Conservation (phyloP, 2,113 vertebrate genomes). For the Chaetorhynchus papuensis region DNA sequence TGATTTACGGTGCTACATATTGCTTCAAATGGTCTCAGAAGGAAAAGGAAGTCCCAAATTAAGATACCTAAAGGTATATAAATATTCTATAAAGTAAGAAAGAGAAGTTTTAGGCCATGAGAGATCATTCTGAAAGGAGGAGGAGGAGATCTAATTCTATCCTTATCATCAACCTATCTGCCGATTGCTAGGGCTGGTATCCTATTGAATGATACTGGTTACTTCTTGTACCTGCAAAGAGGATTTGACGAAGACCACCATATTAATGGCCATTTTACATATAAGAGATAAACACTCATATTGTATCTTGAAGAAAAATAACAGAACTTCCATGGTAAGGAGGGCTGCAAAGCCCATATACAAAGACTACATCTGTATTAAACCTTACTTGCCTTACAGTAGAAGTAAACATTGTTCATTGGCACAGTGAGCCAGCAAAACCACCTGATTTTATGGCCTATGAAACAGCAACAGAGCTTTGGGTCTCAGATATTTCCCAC, state of each 20-base stretch:
- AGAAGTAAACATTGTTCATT: not conserved
- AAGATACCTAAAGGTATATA: not conserved
- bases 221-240: not conserved
- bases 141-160: not conserved
- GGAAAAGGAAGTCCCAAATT: not conserved
- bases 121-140: not conserved
- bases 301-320: not conserved
- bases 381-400: not conserved
- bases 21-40: not conserved
- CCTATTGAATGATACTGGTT: not conserved
- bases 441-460: not conserved
- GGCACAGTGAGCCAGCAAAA: not conserved
- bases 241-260: not conserved
- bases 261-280: not conserved
- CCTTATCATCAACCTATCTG: not conserved
- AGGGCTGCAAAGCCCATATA: not conserved
- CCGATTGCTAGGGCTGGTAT: not conserved
- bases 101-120: not conserved
- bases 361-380: not conserved
- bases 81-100: not conserved
- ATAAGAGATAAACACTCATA: not conserved
- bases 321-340: not conserved
- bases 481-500: not conserved
- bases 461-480: not conserved
- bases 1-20: not conserved